Evolutionary conservation across 1,140 invertebrate species (phyloP).

Genomic region (Ceratina japonica): DNA sequence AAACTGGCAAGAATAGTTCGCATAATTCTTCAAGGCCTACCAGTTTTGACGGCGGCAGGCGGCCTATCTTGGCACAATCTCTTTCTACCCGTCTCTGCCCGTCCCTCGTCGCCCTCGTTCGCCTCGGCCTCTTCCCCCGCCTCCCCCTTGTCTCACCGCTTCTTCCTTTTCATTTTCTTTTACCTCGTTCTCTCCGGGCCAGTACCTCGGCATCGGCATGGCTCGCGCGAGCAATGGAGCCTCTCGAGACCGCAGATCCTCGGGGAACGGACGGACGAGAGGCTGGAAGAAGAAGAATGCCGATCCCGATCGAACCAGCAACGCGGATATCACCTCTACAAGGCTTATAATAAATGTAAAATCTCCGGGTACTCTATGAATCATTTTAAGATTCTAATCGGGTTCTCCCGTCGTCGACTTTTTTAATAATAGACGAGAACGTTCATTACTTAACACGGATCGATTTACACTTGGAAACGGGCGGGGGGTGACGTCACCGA

Average conservation of each 20-base stretch:
- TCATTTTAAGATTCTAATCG: not conserved
- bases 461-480: too few relatives aligned
- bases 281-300: conserved; percentile 35
- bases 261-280: conserved; percentile 5
- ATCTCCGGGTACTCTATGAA: not conserved
- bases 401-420: too few relatives aligned
- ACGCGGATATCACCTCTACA: conserved; percentile 21
- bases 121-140: conserved; percentile 16
- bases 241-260: conserved; percentile 18
- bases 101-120: conserved; percentile 30
- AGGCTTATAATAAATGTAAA: too few relatives aligned
- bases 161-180: conserved; percentile 21
- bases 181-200: conserved; percentile 11
- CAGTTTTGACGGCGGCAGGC: conserved; percentile 77
- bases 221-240: conserved; percentile 26
- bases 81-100: conserved; percentile 59
- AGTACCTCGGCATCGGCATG: conserved; percentile 14
- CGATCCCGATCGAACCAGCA: not conserved
- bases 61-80: conserved; percentile 78
- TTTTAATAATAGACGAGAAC: not conserved
- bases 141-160: conserved; percentile 10
- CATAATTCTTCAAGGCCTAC: conserved; percentile 80
- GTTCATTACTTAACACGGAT: not conserved
- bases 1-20: conserved; percentile 78
- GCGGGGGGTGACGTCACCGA: not conserved